Base-by-base conservation (phyloP, 2,888 invertebrate species). In the Monochamus alternatus region DNA sequence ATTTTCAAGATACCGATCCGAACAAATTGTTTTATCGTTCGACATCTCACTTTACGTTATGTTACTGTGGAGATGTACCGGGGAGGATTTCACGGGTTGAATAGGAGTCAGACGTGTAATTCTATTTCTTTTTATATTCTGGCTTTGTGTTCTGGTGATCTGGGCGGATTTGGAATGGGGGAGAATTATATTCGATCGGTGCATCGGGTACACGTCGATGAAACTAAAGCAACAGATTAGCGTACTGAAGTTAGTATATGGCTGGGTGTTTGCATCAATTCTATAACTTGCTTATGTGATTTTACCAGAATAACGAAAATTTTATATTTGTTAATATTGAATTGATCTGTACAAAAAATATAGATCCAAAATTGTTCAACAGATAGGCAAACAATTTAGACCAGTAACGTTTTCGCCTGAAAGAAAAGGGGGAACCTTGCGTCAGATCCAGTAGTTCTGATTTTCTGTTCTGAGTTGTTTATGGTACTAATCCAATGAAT, bases 1-100 rank as follows among this genome's bases (percentile, higher is more conserved):
- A 77, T 80, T 80, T 80, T 68, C 55, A 64, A 76, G 76, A 78
- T 78, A 78, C 75, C 80, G 75, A 79, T 78, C 79, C 75, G 67
- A 73, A 80, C 81, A 82, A 84, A 84, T 84, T 84, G 82, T 83
- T 84, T 84, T 83, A 82, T 79, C 80, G 78, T 62, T 75, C 71
- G 65, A 78, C 75, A 75, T 75, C 74, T 76, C 69, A 44, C 72
- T 75, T 62, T 73, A 76, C 67, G 68, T 76, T 77, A 74, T 67
- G 62, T 43, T 43, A 43, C 62, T 62, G 9, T 9, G 10, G 62
- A 31, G 62, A 62, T 62, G 22, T 64, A 72, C 30, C 64, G 62
- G 31, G 12, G 38, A 14, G 44, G 58, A 55, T 64, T 72, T 55
- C 44, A 44, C 44, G 10, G 43, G 72, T 22, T 10, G 44, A 65